phyloP scores from a whole-genome alignment of 2,113 vertebrate genomes.

The Oncorhynchus tshawytscha region DNA sequence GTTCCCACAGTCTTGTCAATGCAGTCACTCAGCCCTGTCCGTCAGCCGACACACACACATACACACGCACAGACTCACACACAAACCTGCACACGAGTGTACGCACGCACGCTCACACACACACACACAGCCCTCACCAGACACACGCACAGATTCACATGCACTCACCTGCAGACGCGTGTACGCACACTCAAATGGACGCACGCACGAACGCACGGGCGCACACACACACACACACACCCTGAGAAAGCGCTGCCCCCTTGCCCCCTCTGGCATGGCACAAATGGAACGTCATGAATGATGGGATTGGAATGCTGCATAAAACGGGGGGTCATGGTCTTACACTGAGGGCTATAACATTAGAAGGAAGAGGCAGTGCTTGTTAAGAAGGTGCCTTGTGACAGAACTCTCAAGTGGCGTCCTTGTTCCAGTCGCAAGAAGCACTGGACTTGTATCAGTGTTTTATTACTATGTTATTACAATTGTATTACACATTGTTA shows the following conservation, averaged over 20 bases:
- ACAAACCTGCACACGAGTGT: not conserved
- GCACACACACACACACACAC: not conserved
- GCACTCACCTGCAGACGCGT: not conserved
- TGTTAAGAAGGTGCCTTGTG: slow-evolving; percentile 53
- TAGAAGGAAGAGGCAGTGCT: slow-evolving; percentile 46
- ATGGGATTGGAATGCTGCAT: slow-evolving; percentile 56
- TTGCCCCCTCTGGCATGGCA: slow-evolving; percentile 64
- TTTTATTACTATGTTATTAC: slow-evolving; percentile 34
- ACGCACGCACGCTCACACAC: not conserved
- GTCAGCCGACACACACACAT: not conserved
- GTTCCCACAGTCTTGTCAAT: slow-evolving; percentile 30
- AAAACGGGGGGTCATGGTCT: not conserved
- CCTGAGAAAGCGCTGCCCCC: slow-evolving; percentile 69
- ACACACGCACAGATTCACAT: not conserved
- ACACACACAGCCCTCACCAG: not conserved
- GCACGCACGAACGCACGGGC: too few relatives aligned
- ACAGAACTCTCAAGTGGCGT: slow-evolving; percentile 59
- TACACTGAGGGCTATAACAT: slow-evolving; percentile 53
- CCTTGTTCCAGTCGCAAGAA: slow-evolving; percentile 50
- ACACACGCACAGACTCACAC: not conserved
- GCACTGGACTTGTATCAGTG: slow-evolving; percentile 33
- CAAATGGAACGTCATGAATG: slow-evolving; percentile 65
- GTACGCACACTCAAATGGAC: too few relatives aligned
- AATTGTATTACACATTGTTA: slow-evolving; percentile 41
- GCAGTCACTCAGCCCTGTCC: not conserved